Evolutionary conservation across 2,888 invertebrate genomes (phyloP).

Genomic region (Nyleta sp.): DNA sequence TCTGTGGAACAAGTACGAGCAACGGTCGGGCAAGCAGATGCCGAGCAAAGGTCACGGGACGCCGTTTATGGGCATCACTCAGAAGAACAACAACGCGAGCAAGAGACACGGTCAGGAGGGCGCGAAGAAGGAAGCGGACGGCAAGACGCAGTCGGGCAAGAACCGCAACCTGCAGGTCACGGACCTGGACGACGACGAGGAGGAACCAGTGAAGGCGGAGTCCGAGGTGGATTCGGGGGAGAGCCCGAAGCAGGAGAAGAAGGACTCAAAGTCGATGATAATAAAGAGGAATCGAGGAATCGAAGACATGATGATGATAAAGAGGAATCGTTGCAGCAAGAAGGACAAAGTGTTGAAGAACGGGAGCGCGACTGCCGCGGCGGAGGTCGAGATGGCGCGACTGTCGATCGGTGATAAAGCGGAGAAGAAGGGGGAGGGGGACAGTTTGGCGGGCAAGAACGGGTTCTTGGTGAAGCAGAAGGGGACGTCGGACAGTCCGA

Average conservation of each 20-base stretch:
- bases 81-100: background rate
- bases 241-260: background rate
- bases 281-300: no score
- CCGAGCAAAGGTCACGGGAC: no score
- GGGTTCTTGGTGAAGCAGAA: constrained; percentile 67
- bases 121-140: background rate
- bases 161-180: constrained; percentile 2
- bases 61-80: no score
- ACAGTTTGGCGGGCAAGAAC: constrained; percentile 22
- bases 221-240: background rate
- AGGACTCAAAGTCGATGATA: background rate
- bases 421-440: constrained; percentile 18
- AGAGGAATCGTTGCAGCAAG: background rate
- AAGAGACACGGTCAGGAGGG: background rate
- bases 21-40: no score
- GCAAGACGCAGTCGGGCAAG: background rate
- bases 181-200: constrained; percentile 31
- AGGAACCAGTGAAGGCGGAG: background rate
- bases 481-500: constrained; percentile 70
- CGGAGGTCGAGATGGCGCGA: constrained; percentile 21
- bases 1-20: no score
- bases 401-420: constrained; percentile 31
- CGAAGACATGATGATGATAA: no score
- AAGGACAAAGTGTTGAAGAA: constrained; percentile 12
- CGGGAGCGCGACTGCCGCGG: background rate